A percentile compares a stretch with the other conserved stretches of the same genome.
Evolutionary conservation across 2,113 vertebrate species (phyloP).

Genomic region (Raja brachyura): DNA sequence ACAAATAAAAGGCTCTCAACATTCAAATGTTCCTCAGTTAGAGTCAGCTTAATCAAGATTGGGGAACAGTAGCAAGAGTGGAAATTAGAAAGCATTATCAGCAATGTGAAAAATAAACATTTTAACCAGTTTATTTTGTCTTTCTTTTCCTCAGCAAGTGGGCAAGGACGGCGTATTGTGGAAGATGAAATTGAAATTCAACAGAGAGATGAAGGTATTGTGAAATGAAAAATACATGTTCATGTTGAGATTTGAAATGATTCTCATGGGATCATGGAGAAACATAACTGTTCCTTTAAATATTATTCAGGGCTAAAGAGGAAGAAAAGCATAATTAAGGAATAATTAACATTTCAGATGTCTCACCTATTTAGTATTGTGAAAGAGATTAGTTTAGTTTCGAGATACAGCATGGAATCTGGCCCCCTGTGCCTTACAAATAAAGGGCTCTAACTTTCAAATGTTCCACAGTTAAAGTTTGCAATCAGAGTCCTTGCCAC

Average conservation of each 20-base stretch:
- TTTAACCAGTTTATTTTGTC: background rate
- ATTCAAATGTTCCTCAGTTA: background rate
- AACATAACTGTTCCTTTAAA: background rate
- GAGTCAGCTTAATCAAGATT: background rate
- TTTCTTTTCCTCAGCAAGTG: background rate
- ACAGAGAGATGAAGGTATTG: constrained; percentile 15
- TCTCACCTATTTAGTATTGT: background rate
- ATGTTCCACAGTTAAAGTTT: too few species aligned
- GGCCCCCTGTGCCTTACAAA: too few species aligned
- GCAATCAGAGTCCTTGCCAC: too few species aligned
- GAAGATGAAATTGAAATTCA: background rate
- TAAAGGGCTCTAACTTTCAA: too few species aligned
- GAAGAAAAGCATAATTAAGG: background rate
- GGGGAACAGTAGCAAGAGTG: background rate
- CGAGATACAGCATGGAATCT: background rate
- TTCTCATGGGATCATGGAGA: background rate
- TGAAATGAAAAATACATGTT: background rate
- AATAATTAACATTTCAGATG: background rate
- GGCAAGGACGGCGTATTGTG: background rate
- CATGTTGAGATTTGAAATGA: background rate
- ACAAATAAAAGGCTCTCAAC: background rate
- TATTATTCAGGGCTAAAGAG: background rate
- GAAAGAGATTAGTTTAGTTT: background rate
- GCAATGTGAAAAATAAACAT: background rate
- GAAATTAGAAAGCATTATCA: background rate